phyloP scores from a whole-genome alignment of 37 sponge, comb jelly and placozoan genomes.

The Chondrosia reniformis region DNA sequence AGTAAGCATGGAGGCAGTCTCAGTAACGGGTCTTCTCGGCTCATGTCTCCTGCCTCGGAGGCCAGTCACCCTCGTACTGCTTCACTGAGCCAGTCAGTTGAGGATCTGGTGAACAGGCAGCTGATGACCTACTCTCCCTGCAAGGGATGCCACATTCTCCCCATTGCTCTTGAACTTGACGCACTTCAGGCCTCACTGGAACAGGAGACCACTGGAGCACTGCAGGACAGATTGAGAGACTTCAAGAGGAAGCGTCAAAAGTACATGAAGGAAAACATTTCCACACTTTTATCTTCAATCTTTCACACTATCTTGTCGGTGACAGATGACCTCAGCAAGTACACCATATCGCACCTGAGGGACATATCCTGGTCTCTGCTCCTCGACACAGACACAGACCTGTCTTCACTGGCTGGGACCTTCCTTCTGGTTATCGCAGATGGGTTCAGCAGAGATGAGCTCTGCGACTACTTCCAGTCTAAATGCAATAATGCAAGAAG shows the following conservation, averaged over 20 bases:
- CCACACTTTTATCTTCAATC: conserved; percentile 1
- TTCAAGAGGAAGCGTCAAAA: not conserved
- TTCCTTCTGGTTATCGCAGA: conserved; percentile 55
- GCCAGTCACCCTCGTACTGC: too few relatives aligned
- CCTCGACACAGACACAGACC: conserved; percentile 47
- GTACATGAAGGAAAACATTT: conserved; percentile 5
- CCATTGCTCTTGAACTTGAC: not conserved
- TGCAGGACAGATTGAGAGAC: not conserved
- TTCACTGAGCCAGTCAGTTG: not conserved
- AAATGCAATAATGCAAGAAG: too few relatives aligned
- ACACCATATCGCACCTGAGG: conserved; percentile 17
- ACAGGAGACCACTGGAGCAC: not conserved
- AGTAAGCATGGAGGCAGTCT: not conserved
- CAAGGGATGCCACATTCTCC: not conserved
- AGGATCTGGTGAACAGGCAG: not conserved
- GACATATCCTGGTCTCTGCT: conserved; percentile 47
- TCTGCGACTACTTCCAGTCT: not conserved
- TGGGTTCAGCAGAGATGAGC: conserved; percentile 6
- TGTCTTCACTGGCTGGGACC: conserved; percentile 39
- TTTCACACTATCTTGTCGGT: not conserved
- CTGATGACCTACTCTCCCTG: conserved; percentile 3
- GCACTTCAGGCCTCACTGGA: conserved; percentile 6
- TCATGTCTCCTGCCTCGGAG: conserved; percentile 21
- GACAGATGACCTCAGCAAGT: not conserved
- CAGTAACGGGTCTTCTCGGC: not conserved